Evolutionary conservation across 2,113 vertebrate genomes (phyloP), one percentile per base, ranked within the genome.

Genomic region (Rhinichthys klamathensis): DNA sequence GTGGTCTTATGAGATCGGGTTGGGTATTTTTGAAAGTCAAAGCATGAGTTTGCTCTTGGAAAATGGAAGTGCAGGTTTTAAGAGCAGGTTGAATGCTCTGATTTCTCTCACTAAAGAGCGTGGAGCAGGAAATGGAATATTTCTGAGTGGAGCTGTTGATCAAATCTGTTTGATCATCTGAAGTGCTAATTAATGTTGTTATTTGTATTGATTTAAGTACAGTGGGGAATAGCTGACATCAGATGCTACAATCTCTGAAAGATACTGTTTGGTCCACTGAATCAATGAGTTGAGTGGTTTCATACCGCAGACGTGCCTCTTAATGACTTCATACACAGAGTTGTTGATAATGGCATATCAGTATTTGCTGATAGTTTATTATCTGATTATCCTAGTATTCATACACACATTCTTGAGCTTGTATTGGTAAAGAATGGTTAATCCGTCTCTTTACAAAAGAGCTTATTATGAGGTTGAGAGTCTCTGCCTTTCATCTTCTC

Each of bases 241-340:
- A 46, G 41, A 73, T 73, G 6, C 23, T 25, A 73, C 38, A 73
- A 44, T 46, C 38, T 73, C 23, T 6, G 11, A 25, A 73, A 25
- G 18, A 72, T 41, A 70, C 11, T 41, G 67, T 70, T 70, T 41
- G 35, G 35, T 70, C 67, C 67, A 41, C 18, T 23, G 67, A 46
- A 46, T 73, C 41, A 46, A 73, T 25, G 70, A 73, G 12, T 73
- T 73, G 70, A 73, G 70, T 46, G 70, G 3, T 73, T 73, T 73
- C n/a, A 7, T 46, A 27, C 12, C 6, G 8, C 18, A 23, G 18
- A 56, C 8, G 21, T 27, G 6, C 23, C 41, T 73, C 70, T 15
- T 25, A 46, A 73, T 46, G 41, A 46, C 21, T 38, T 70, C 32
- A 70, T 70, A 23, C 32, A 70, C 18, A 38, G 35, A n/a, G 6